Base-by-base conservation (phyloP, 2,888 invertebrate genomes). In the Cyclophora punctaria region DNA sequence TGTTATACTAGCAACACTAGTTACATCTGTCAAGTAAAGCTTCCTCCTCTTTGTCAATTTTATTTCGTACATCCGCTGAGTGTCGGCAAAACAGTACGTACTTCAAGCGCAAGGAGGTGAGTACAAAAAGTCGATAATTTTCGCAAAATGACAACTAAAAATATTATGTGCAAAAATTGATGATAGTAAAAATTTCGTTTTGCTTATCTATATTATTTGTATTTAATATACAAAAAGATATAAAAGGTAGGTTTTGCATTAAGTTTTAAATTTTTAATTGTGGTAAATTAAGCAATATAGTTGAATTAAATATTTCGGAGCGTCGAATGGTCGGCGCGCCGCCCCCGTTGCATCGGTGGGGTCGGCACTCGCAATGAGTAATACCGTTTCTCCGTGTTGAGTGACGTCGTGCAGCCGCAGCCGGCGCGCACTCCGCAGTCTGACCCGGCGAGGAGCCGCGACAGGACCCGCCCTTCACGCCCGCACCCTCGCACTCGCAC, bases 351-450 rank as follows among this genome's bases (percentile, higher is more conserved):
- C 63, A 63, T 55, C 68, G 65, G 65, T 60, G 64, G 63, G 60
- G 62, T 64, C 67, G 71, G 71, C 71, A 71, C 67, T 67, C 74
- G 69, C 78, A 74, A 85, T 86, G 86, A 84, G 82, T 84, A 87
- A 84, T 84, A 81, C 82, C 79, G 78, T 81, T 80, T 73, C 66
- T 79, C 20, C 75, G 75, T 80, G 79, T 67, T 75, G 81, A 79
- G 84, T 85, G 81, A 83, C 83, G 83, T 81, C 76, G 83, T 72
- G 77, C 77, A 78, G 75, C 62, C 62, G 64, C 66, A 69, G 69
- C 63, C 63, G 63, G 64, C 42, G 4, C 64, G 60, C 68, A 62
- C 64, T 62, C 73, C 72, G 79, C 84, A 84, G 86, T 85, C 70
- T 67, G 70, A 71, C 67, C 72, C 76, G 71, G 76, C 75, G 74